These are phyloP conservation scores for Leptestheria dahalacensis DNA, from an alignment of 1,140 invertebrate genomes.

Conservation along the genomic window DNA sequence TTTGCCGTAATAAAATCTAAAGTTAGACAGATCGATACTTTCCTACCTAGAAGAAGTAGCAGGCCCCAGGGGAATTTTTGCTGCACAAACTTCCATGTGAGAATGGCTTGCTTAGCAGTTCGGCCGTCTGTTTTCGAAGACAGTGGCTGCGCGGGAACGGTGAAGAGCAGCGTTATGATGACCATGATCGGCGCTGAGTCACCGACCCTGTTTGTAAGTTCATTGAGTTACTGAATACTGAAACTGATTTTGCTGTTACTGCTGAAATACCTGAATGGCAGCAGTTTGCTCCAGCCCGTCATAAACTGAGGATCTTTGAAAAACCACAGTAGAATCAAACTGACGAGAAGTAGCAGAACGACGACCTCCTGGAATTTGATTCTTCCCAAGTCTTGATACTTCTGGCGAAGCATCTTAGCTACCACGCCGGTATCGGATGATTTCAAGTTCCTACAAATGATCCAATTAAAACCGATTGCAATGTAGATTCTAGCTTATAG, in stretches of 20 bases:
- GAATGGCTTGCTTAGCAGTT: slow-evolving; percentile 51
- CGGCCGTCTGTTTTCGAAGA: slow-evolving; percentile 26
- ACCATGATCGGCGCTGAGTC: slow-evolving; percentile 69
- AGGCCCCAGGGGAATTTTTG: slow-evolving; percentile 62
- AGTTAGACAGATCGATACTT: neutral
- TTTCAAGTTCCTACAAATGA: neutral
- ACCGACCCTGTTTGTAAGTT: slow-evolving; percentile 33
- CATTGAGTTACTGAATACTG: neutral
- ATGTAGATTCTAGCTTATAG: neutral
- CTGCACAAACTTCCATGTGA: slow-evolving; percentile 61
- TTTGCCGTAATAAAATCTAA: too few species aligned
- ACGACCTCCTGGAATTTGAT: slow-evolving; percentile 62
- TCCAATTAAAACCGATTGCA: neutral
- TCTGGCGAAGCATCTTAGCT: slow-evolving; percentile 37
- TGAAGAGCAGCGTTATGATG: slow-evolving; percentile 60
- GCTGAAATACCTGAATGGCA: neutral
- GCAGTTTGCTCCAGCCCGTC: slow-evolving; percentile 52
- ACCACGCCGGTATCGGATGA: slow-evolving; percentile 23
- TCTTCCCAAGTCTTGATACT: slow-evolving; percentile 59
- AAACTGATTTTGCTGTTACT: too few species aligned
- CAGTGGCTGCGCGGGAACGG: slow-evolving; percentile 54
- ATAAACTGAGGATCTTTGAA: slow-evolving; percentile 73
- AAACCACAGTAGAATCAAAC: slow-evolving; percentile 71
- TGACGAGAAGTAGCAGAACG: slow-evolving; percentile 57
- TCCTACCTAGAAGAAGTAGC: slow-evolving; percentile 42